These are phyloP conservation scores for Lasaia peninsularis DNA, from an alignment of 1,140 invertebrate genomes.

Conservation along the genomic window DNA sequence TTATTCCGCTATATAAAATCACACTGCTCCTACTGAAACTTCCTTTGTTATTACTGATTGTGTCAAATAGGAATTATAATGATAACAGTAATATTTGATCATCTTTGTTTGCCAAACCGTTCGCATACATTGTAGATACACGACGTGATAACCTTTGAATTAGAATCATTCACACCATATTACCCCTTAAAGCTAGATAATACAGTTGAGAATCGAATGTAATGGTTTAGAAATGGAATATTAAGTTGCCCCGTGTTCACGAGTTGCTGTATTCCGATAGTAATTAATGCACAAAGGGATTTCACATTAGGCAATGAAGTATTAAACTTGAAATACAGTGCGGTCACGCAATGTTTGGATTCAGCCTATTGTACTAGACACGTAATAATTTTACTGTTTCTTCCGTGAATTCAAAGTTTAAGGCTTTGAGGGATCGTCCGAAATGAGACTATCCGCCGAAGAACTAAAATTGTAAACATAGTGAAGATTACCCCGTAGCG, in stretches of 20 bases:
- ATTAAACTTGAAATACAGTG: conserved; percentile 24
- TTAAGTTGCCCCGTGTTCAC: conserved; percentile 3
- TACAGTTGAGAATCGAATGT: conserved; percentile 12
- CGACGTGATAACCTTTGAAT: neutral
- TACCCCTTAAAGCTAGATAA: neutral
- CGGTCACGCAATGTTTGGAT: conserved; percentile 10
- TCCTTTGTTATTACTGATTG: conserved; percentile 3
- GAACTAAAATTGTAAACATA: too few species aligned
- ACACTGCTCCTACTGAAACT: neutral
- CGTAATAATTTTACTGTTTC: neutral
- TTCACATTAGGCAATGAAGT: conserved; percentile 39
- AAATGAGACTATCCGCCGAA: too few species aligned
- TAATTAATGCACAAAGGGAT: conserved; percentile 50
- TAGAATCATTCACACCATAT: conserved; percentile 5
- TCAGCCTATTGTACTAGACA: conserved; percentile 6
- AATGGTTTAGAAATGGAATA: neutral
- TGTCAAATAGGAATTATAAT: conserved; percentile 9
- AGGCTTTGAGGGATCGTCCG: too few species aligned
- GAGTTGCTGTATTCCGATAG: conserved; percentile 30
- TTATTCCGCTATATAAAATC: too few species aligned
- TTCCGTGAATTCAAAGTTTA: too few species aligned
- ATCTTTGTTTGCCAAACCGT: conserved; percentile 17
- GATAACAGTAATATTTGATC: conserved; percentile 22
- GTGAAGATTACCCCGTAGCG: too few species aligned
- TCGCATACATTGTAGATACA: conserved; percentile 3